Evolutionary conservation across 1,140 invertebrate genomes (phyloP).

Genomic region (Drosophila yakuba): DNA sequence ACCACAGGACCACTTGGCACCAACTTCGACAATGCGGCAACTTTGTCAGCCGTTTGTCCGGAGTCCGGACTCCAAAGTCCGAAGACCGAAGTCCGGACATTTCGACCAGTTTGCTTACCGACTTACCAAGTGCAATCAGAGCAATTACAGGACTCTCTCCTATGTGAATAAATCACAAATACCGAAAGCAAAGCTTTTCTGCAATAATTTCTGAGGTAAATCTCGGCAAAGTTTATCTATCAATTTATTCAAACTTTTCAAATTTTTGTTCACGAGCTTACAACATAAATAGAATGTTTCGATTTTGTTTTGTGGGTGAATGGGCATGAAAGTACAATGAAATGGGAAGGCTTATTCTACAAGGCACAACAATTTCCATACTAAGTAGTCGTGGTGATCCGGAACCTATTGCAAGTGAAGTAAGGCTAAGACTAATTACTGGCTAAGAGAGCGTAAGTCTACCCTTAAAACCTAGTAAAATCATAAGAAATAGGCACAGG

Average conservation of each 20-base stretch:
- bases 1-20: constrained; percentile 53
- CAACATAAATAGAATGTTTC: constrained; percentile 30
- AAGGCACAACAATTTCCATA: constrained; percentile 73
- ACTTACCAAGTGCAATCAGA: constrained; percentile 36
- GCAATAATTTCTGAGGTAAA: constrained; percentile 37
- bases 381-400: constrained; percentile 54
- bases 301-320: constrained; percentile 20
- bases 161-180: constrained; percentile 51
- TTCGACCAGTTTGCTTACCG: constrained; percentile 34
- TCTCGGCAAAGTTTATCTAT: constrained; percentile 42
- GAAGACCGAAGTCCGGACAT: constrained; percentile 7
- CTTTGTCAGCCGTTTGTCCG: constrained; percentile 8
- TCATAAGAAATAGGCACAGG: constrained; percentile 46
- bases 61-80: constrained; percentile 5
- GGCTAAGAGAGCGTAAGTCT: constrained; percentile 47
- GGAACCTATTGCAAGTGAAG: constrained; percentile 57
- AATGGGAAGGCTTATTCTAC: constrained; percentile 49
- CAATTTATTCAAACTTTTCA: constrained; percentile 48
- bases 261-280: constrained; percentile 37
- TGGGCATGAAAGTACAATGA: constrained; percentile 9
- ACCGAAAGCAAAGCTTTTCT: constrained; percentile 28
- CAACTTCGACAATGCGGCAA: constrained; percentile 30
- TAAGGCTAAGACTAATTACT: constrained; percentile 24
- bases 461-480: constrained; percentile 80
- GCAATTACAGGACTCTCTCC: constrained; percentile 17